phyloP scores from a whole-genome alignment of 2,797 vertebrate species.

The Eupleurogrammus muticus region DNA sequence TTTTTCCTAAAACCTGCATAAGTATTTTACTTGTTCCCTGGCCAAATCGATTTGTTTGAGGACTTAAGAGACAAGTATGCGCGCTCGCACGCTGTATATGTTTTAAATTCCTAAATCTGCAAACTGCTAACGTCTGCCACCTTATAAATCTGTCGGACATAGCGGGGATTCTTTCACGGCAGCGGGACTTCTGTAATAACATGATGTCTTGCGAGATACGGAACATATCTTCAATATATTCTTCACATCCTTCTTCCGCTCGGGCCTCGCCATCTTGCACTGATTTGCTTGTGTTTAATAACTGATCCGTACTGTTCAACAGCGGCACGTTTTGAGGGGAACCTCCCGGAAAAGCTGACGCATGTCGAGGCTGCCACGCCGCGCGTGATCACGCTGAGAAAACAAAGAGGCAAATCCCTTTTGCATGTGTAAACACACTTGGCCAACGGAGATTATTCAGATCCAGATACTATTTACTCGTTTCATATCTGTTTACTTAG shows the following conservation, averaged over 20 bases:
- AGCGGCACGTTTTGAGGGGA: not conserved
- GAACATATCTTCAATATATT: constrained; percentile 4
- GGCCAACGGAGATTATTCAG: not conserved
- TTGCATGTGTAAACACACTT: not conserved
- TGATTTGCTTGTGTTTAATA: not conserved
- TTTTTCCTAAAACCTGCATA: constrained; percentile 17
- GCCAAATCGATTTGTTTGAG: constrained; percentile 17
- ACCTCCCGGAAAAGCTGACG: not conserved
- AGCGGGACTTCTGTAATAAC: constrained; percentile 26
- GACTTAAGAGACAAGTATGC: not conserved
- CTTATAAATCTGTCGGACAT: constrained; percentile 54
- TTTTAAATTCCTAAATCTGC: constrained; percentile 38
- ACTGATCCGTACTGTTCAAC: not conserved
- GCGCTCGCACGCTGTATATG: constrained; percentile 6
- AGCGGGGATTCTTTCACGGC: constrained; percentile 36
- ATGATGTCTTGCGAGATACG: not conserved
- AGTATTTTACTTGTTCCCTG: not conserved
- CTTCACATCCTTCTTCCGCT: not conserved
- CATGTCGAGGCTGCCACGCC: no score
- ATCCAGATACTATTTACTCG: not conserved
- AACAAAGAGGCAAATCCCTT: not conserved
- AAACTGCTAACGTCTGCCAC: constrained; percentile 23
- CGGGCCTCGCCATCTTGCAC: not conserved
- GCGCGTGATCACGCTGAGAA: no score
- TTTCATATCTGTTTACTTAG: not conserved